Evolutionary conservation across 2,888 invertebrate genomes (phyloP).

Genomic region (Caenorhabditis becei): DNA sequence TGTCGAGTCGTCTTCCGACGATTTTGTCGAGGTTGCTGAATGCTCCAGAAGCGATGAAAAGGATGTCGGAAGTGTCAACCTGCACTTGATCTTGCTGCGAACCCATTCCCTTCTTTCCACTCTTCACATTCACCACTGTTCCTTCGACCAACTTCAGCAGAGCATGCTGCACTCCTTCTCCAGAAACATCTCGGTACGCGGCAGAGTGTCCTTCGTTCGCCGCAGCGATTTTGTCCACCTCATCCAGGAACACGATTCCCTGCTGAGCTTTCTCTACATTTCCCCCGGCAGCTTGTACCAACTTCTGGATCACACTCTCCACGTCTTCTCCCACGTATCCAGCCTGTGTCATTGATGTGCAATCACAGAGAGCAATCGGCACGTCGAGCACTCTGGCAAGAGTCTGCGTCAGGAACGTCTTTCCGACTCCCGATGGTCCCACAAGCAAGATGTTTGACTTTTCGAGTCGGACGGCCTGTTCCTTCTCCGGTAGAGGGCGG

Average conservation of each 20-base stretch:
- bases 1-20: slow-evolving; percentile 87
- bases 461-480: slow-evolving; percentile 87
- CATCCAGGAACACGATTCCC: slow-evolving; percentile 97
- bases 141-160: slow-evolving; percentile 91
- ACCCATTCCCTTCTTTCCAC: slow-evolving; percentile 75
- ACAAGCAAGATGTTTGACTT: slow-evolving; percentile 95
- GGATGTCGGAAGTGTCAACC: slow-evolving; percentile 98
- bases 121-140: slow-evolving; percentile 94
- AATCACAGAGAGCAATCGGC: slow-evolving; percentile 85
- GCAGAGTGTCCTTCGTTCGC: slow-evolving; percentile 92
- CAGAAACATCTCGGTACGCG: slow-evolving; percentile 90
- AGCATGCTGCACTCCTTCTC: slow-evolving; percentile 97
- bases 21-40: slow-evolving; percentile 96
- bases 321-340: slow-evolving; percentile 91
- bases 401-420: slow-evolving; percentile 96
- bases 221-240: slow-evolving; percentile 94
- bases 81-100: slow-evolving; percentile 78
- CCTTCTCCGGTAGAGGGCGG: slow-evolving; percentile 71
- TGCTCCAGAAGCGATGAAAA: slow-evolving; percentile 98
- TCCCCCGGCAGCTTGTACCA: slow-evolving; percentile 95
- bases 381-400: slow-evolving; percentile 95
- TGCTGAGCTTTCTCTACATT: slow-evolving; percentile 97
- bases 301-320: slow-evolving; percentile 87
- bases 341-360: slow-evolving; percentile 80
- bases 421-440: slow-evolving; percentile 95